Evolutionary conservation across 2,888 invertebrate species (phyloP), one percentile per base, ranked within the genome.

Genomic region (Diogma glabrata): DNA sequence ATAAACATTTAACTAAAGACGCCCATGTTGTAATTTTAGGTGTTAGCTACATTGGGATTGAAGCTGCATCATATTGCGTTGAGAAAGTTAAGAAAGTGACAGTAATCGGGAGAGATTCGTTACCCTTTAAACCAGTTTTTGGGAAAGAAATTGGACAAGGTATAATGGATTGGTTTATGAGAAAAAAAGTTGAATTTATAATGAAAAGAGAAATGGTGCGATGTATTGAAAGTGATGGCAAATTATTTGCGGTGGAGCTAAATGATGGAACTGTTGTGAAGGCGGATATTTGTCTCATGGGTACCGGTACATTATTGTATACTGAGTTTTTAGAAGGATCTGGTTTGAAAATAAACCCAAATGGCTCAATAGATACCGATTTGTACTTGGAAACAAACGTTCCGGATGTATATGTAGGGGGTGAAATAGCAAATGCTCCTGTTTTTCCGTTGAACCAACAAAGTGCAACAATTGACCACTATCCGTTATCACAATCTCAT

Each of bases 1-100:
- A 77, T 3, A 72, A 74, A 0, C 64, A 73, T 16, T 64, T 89
- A 2, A 72, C 72, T 0, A 75, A 78, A 30, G 81, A 86, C 50
- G 81, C 82, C 56, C 73, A 88, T 60, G 82, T 95, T 1, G 87
- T 95, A 1, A 80, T 95, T 20, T 72, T 92, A 47, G 97, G 97
- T 4, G 75, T 87, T 1, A 91, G 95, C 58, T 97, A 96, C 64
- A 90, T 97, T 54, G 93, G 89, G 2, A 79, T 96, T 75, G 96
- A 97, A 73, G 78, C 83, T 2, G 95, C 96, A 1, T 80, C 90
- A 1, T 82, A 78, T 53, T 79, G 87, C 60, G 74, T 75, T 2
- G 75, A 76, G 10, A 89, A 89, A 68, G 86, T 84, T 1, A 82
- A 82, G 56, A 83, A 84, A 24, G 81, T 93, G 50, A 87, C 87